phyloP scores from a whole-genome alignment of 2,113 vertebrate genomes.

The Rousettus leschenaultii region DNA sequence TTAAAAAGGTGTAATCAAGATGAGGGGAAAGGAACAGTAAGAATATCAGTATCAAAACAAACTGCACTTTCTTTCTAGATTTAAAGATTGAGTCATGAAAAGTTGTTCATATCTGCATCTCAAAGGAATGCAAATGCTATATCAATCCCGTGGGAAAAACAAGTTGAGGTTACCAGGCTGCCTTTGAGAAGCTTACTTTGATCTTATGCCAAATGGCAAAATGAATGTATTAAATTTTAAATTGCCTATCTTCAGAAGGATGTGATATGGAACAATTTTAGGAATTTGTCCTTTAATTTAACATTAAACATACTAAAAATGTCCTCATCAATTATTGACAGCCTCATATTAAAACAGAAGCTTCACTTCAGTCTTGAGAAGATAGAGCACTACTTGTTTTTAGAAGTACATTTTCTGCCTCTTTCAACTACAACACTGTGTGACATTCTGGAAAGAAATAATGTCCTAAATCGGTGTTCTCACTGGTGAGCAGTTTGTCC shows the following conservation, averaged over 20 bases:
- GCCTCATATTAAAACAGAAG: background rate
- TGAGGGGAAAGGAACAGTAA: background rate
- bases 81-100: background rate
- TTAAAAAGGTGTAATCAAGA: background rate
- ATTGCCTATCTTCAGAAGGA: slow-evolving; percentile 52
- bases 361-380: background rate
- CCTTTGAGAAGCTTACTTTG: slow-evolving; percentile 63
- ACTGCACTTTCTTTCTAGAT: background rate
- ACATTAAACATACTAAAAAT: slow-evolving; percentile 51
- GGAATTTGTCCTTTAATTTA: slow-evolving; percentile 54
- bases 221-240: slow-evolving; percentile 67
- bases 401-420: background rate
- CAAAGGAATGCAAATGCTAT: slow-evolving; percentile 35
- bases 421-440: background rate
- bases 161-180: slow-evolving; percentile 13
- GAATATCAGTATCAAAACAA: background rate
- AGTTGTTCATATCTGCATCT: slow-evolving; percentile 11
- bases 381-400: background rate
- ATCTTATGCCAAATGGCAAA: slow-evolving; percentile 67
- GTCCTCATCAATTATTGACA: slow-evolving; percentile 32
- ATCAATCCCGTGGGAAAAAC: slow-evolving; percentile 19
- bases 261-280: slow-evolving; percentile 24
- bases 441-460: background rate
- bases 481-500: background rate
- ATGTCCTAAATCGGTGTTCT: background rate